Base-by-base conservation (phyloP, 2,888 invertebrate genomes). In the Therioaphis trifolii region DNA sequence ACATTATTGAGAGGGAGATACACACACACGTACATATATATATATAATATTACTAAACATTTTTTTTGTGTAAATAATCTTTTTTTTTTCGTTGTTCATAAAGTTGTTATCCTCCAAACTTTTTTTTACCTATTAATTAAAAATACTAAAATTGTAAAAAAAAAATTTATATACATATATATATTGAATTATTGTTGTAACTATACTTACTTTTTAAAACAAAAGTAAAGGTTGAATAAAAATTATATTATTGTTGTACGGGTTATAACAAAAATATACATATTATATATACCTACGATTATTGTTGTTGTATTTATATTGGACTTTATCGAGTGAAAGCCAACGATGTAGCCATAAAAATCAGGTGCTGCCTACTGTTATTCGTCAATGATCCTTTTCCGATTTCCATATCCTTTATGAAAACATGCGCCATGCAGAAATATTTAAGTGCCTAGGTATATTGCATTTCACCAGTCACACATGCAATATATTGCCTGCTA, bases 41-140 rank as follows among this genome's bases (percentile, higher is more conserved):
- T n/a, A n/a, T 76, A 29, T 27, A 61, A 7, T 5, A 43, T 5
- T 49, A 66, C 24, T 66, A 29, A 72, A 46, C 43, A 63, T 49
- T 18, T 27, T 49, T 40, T 21, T 66, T 24, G 24, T 52, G 68
- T 78, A 78, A 40, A 78, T 69, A 69, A 68, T 29, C 43, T 21
- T n/a, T 55, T 40, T 68, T 68, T 58, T 58, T 58, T 24, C 24
- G 52, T 52, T 29, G 15, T 78, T 55, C 35, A 43, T 43, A 27
- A 52, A 69, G 3, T 68, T 68, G 68, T 69, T 78, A 69, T 69
- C 69, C 43, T 78, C 69, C 40, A 55, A 69, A 24, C 18, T 24
- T 43, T 78, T 78, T 77, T 52, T 78, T 78, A 69, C 27, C n/a
- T 69, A 14, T 24, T 55, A 35, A 35, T 66, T 77, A 35, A 52